Evolutionary conservation across 2,888 invertebrate genomes (phyloP), one percentile per base, ranked within the genome.

Genomic region (Mystacides longicornis): DNA sequence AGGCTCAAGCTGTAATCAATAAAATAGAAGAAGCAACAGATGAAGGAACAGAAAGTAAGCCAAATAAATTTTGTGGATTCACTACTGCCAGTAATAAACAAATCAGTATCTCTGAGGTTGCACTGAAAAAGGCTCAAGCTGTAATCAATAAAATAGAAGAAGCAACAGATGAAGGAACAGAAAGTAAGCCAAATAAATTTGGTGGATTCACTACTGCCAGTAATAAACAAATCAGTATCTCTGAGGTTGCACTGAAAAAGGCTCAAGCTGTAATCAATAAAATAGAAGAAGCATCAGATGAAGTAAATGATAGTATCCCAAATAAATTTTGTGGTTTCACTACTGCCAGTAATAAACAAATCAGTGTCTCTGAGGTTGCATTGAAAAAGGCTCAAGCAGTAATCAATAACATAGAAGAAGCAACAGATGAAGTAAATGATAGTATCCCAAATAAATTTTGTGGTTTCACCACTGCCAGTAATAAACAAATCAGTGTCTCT

Each of bases 1-100:
- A 47, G 14, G 23, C 47, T 18, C n/a, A 47, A 47, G 14, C 20
- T 14, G 11, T 47, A 16, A 18, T 47, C 19, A 22, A 16, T 47
- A 20, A 47, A 3, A 37, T 37, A 19, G 22, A 50, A 16, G 14
- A 14, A 14, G 20, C 18, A 45, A 20, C 45, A 3, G 45, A 21
- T 19, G 11, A 14, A 45, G 23, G 23, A n/a, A n/a, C n/a, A n/a
- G n/a, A n/a, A n/a, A n/a, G n/a, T n/a, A n/a, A n/a, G n/a, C n/a
- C n/a, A n/a, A n/a, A 3, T 14, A 21, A 31, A 23, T 51, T 52
- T 21, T 22, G 42, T 46, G 67, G 66, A 21, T 69, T 68, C 55
- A 61, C 64, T 58, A 71, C 72, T 18, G 70, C 69, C 5, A 67
- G 63, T 55, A 67, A 67, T 27, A 68, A 67, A 55, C 52, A 60